Evolutionary conservation across 2,797 vertebrate species (phyloP), one percentile per base, ranked within the genome.

Genomic region (Alosa sapidissima): DNA sequence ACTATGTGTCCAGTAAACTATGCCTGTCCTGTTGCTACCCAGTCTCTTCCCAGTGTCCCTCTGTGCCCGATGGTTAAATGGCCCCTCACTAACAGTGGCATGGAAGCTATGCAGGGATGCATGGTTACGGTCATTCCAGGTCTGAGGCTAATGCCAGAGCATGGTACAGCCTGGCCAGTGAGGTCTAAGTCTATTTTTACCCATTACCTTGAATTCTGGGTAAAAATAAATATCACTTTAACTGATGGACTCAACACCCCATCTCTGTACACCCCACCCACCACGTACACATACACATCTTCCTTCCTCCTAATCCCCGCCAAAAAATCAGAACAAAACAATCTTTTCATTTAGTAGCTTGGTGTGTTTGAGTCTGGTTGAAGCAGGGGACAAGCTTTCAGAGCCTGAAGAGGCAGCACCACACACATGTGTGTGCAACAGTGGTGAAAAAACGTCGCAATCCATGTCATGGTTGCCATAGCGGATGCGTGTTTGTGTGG

Each of bases 211-310:
- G 84, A 88, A 86, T 87, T 84, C 24, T 82, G 83, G 52, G 85
- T 89, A 89, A 88, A 90, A 84, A 90, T 78, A 85, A 89, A 45
- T 83, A 84, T 81, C 60, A 41, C 89, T 90, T 89, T 9, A 33
- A 28, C 58, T 62, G 58, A 62, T 24, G n/a, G n/a, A 72, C 58
- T 83, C 82, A 72, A 28, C 21, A 72, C 62, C 36, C 49, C 68
- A 41, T 24, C 75, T 81, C 41, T 62, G n/a, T 4, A 13, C 62
- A 10, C 10, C 24, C 9, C 60, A 28, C 60, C 1, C 60, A 28
- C 60, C 24, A 68, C 62, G 33, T 7, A 14, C 62, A 68, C 62
- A 33, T 1, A 68, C 62, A 65, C 11, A 65, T 41, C 41, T 41
- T 41, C 0, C 60, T 33, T 54, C 54, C 4, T 41, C 41, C 41